Conservation (phyloP, 2,113 vertebrate genomes). For the Cariama cristata region DNA sequence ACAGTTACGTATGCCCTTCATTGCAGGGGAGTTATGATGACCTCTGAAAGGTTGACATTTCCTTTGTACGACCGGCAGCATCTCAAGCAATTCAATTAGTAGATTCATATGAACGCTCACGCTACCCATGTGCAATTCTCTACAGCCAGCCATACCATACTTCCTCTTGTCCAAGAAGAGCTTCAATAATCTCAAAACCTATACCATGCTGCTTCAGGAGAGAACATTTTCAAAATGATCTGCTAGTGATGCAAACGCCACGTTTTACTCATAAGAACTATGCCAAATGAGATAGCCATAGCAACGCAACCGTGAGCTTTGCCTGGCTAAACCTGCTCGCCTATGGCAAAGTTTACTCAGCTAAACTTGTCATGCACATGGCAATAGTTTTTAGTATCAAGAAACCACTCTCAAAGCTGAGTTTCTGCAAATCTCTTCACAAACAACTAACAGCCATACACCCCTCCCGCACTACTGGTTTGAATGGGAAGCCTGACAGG, state of each 20-base stretch:
- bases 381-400: not conserved
- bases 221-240: not conserved
- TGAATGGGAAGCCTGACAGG: not conserved
- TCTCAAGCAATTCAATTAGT: not conserved
- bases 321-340: not conserved
- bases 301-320: not conserved
- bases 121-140: too few species aligned
- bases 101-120: not conserved
- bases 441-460: not conserved
- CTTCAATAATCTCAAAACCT: not conserved
- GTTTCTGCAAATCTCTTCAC: not conserved
- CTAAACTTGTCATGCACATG: not conserved
- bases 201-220: not conserved
- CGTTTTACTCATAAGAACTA: not conserved
- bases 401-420: not conserved
- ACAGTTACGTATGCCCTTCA: not conserved
- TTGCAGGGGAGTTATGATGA: not conserved
- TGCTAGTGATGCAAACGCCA: not conserved
- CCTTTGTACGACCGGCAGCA: not conserved
- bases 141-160: not conserved
- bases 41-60: too few species aligned
- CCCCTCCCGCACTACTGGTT: not conserved
- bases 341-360: not conserved
- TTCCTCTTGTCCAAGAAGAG: not conserved
- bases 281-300: not conserved